Base-by-base conservation (phyloP, 2,888 invertebrate genomes). In the Liopterus haemorrhoidalis region DNA sequence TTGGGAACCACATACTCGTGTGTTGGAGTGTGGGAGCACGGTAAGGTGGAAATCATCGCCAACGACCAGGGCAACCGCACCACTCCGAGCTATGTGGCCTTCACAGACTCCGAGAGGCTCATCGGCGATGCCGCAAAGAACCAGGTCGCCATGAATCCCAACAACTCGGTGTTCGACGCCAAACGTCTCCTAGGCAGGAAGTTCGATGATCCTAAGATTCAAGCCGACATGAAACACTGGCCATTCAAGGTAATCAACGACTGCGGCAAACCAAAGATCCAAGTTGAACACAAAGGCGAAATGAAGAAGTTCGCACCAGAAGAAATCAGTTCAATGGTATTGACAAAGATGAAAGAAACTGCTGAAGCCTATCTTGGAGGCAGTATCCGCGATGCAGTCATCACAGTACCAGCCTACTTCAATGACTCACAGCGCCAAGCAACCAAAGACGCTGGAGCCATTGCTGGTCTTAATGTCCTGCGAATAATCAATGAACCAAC, bases 1-100 rank as follows among this genome's bases (percentile, higher is more conserved):
- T 74, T 91, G 63, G 91, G 90, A 57, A 91, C 90, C 24, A 91
- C 90, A 5, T 90, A 87, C 67, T 89, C 87, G 22, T 85, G 86
- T 62, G 86, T 88, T 33, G 87, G 85, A 57, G 85, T 87, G n/a
- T 88, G 83, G 77, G 83, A 85, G 60, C 78, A 82, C 56, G 82
- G 84, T 44, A 81, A 81, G 60, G 82, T 84, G 60, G 82, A 84
- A 64, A 82, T 84, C 63, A 82, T 84, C 64, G 75, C 76, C 53
- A 76, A 76, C 64, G 75, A 76, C 64, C 75, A 76, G 62, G 82
- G 82, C 50, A 83, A 82, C 70, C 67, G 82, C 55, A 83, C 82
- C 8, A 83, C 82, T 48, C 82, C 82, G 14, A 79, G 79, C 35
- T 82, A 81, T 62, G 82, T 83, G 43, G 82, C 81, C 12, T 82